Evolutionary conservation across 2,113 vertebrate species (phyloP).

Genomic region (Calyptommatus sinebrachiatus): DNA sequence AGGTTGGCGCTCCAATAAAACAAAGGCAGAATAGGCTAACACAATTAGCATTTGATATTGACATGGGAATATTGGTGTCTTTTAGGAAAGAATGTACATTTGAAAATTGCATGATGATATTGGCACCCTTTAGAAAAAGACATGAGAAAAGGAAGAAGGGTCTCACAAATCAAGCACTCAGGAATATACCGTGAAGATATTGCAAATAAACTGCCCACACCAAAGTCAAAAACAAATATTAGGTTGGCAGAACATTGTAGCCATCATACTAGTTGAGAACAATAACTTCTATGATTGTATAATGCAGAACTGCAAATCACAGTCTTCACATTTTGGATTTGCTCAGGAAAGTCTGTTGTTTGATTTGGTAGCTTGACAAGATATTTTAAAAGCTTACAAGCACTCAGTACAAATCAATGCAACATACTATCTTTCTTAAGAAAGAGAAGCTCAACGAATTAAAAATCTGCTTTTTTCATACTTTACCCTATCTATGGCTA

Average conservation of each 20-base stretch:
- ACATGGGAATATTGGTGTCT: neutral
- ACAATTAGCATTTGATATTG: neutral
- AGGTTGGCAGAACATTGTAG: neutral
- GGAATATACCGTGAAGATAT: neutral
- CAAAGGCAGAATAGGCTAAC: neutral
- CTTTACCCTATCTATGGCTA: neutral
- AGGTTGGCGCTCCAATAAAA: no score
- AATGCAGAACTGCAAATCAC: neutral
- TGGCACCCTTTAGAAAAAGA: neutral
- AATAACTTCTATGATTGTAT: neutral
- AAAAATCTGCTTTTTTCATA: neutral
- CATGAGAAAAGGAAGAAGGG: neutral
- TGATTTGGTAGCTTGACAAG: constrained; percentile 10
- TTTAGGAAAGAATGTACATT: neutral
- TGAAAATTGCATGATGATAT: neutral
- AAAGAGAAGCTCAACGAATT: neutral
- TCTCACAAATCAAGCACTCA: neutral
- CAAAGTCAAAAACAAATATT: neutral
- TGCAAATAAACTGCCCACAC: neutral
- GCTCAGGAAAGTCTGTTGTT: neutral
- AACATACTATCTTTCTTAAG: neutral
- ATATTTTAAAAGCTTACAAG: neutral
- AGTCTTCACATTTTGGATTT: neutral
- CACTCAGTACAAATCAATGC: neutral
- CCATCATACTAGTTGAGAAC: neutral